Base-by-base conservation (phyloP, 2,113 vertebrate genomes). In the Brienomyrus brachyistius region DNA sequence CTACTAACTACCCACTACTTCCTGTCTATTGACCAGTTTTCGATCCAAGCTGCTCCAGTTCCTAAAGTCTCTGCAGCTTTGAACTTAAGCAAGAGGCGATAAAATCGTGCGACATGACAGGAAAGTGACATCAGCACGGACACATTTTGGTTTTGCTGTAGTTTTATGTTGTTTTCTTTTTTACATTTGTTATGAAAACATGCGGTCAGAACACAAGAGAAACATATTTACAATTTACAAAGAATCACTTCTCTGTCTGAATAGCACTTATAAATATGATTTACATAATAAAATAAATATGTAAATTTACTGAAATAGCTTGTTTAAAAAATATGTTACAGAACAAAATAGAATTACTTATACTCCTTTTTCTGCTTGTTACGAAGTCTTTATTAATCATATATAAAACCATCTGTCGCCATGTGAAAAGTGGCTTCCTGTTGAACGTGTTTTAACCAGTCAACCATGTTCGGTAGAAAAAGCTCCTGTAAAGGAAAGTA, bases 221-320 rank as follows among this genome's bases (percentile, higher is more conserved):
- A 89, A 90, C 93, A 91, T 95, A 96, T 94, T 93, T 94, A 96
- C 94, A 95, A 94, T 94, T 96, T 95, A 94, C 92, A 93, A 91
- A 92, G 88, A 92, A 92, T 92, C 88, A 92, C 92, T 93, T 95
- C 94, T 96, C 93, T 90, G 92, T 92, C 93, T 91, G 90, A 90
- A 77, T 92, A 95, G 94, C 93, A 93, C 94, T 94, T 94, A 96
- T 96, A 96, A 96, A 96, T 96, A 96, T 93, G 92, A 4, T 94
- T 96, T 95, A 95, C 92, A 94, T 93, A 93, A 92, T 93, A 94
- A 95, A 95, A 95, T 94, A 96, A 96, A 95, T 94, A 96, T 91
- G 54, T 91, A 92, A 92, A 51, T 2, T 96, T 94, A 93, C 94
- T 93, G 92, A 94, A 94, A 93, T 94, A 94, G 91, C 92, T 93